phyloP scores from a whole-genome alignment of 2,113 vertebrate genomes.

The Gopherus evgoodei region DNA sequence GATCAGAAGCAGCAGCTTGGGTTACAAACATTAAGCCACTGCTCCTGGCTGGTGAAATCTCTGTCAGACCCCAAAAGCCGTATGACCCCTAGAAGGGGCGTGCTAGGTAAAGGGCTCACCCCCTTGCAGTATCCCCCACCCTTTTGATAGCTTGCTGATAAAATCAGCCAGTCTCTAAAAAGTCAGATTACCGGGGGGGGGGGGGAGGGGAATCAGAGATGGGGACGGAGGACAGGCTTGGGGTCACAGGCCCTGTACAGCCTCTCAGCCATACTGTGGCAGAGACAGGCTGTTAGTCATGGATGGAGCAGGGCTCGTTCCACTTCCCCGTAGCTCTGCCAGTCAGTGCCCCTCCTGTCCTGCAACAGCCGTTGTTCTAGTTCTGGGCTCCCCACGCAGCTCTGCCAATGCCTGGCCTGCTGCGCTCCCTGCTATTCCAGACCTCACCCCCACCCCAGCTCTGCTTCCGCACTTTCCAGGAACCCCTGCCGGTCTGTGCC shows the following conservation, averaged over 20 bases:
- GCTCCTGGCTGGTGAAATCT: neutral
- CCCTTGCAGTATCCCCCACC: neutral
- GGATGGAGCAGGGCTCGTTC: neutral
- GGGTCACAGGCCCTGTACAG: neutral
- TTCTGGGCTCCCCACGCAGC: neutral
- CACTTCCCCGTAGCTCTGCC: neutral
- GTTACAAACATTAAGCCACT: neutral
- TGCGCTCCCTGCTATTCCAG: neutral
- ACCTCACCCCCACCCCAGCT: neutral
- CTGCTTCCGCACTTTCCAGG: neutral
- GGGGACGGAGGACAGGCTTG: neutral
- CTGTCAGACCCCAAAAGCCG: neutral
- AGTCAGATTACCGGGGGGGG: fast-evolving
- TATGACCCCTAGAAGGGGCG: neutral
- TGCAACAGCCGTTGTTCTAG: neutral
- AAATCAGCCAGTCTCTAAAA: neutral
- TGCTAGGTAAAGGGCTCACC: neutral
- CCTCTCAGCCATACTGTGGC: neutral
- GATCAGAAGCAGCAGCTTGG: neutral
- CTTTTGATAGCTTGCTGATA: neutral
- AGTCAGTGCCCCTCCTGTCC: neutral
- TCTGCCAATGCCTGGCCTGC: neutral
- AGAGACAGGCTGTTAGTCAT: neutral
- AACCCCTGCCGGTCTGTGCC: neutral
- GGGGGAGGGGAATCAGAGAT: fast-evolving